Base-by-base conservation (phyloP, 2,113 vertebrate species). In the Misgurnus mizolepis region DNA sequence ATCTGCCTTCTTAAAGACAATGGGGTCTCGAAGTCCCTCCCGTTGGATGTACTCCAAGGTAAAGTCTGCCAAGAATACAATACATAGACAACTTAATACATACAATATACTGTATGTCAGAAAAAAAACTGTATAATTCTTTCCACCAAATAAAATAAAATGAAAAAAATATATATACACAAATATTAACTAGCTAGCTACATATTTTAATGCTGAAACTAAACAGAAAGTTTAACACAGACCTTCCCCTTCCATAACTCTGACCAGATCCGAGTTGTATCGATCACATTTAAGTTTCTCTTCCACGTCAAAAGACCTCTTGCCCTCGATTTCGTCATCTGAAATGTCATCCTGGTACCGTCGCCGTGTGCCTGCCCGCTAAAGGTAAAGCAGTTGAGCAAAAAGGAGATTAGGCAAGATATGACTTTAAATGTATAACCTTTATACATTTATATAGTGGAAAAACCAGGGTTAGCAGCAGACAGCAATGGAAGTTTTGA, bases 181-280 rank as follows among this genome's bases (percentile, higher is more conserved):
- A 58, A 18, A n/a, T 58, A 58, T 18, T 18, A 18, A 58, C 8
- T 18, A 14, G 22, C n/a, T 22, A 17, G 22, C n/a, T 22, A 17
- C 12, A 15, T 3, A 71, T n/a, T 1, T 41, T 34, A 60, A 55
- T 60, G 39, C 40, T 1, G 17, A 6, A 60, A 60, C 17, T 12
- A 43, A 39, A 60, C 9, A 73, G 34, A 5, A 7, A n/a, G 10
- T 50, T 22, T 18, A 18, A 14, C 17, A 50, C 92, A 90, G 60
- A 99, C 98, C 98, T 96, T 97, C 96, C 70, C 98, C 98, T 53
- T 98, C 94, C 98, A 99, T 99, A 88, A 95, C 93, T 85, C 95
- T 95, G 85, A 99, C 93, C 27, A 99, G 94, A 49, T 95, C 92
- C 14, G 92, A 94, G 83, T 92, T 94, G 55, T 96, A 99, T 85